Base-by-base conservation (phyloP, 1,140 invertebrate genomes). In the Euura lappo region DNA sequence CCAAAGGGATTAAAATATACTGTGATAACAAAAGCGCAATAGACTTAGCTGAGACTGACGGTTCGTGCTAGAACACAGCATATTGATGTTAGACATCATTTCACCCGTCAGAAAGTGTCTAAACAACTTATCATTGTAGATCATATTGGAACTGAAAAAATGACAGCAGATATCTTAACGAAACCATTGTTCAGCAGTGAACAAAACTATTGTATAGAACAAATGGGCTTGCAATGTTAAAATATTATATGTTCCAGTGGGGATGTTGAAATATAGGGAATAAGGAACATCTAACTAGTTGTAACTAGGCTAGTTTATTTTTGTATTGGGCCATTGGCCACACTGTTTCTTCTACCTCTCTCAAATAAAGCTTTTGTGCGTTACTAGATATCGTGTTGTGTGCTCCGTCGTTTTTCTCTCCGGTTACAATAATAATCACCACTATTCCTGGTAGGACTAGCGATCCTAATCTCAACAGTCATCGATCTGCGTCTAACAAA, bases 111-210 rank as follows among this genome's bases (percentile, higher is more conserved):
- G n/a, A 65, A 67, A 45, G 60, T 77, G 7, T 66, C 75, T 51
- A 64, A 71, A 7, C 76, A 75, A 68, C 44, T 73, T 72, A 65
- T 83, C 13, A 13, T 64, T 72, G n/a, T 84, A 64, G 60, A 71
- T 65, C 80, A 81, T 72, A 13, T 75, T 60, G 69, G 65, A 11
- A 82, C 78, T 76, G 60, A 76, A 71, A 71, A 78, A 47, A 80
- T 81, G 79, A 65, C 72, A 64, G 79, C 79, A 7, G 81, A 83
- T 71, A 74, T 80, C 44, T 70, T 83, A 5, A 83, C 80, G 43
- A 83, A 83, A 74, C 69, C 72, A 65, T 64, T 81, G 47, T 51
- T 51, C 2, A 51, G 47, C 2, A 51, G 47, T 11, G 2, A 51
- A 51, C 47, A 51, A 51, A 2, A 51, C 47, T 51, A 8, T 51